Conservation (phyloP, 2,113 vertebrate genomes). For the Coryphaenoides rupestris region DNA sequence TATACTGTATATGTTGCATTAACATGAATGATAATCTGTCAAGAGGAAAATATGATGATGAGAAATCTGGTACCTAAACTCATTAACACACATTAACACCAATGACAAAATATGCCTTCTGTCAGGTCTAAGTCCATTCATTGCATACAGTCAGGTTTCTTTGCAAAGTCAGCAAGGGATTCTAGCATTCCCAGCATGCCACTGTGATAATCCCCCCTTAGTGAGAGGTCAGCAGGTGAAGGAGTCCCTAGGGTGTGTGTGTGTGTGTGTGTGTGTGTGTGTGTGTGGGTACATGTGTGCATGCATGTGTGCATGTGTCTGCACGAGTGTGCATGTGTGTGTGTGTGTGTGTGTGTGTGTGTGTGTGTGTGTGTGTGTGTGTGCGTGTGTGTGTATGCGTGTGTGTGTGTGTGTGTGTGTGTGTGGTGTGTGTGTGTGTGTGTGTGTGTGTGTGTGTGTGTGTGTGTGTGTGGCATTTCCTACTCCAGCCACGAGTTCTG, state of each 20-base stretch:
- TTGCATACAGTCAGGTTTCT: constrained; percentile 15
- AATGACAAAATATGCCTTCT: neutral
- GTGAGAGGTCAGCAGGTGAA: constrained; percentile 48
- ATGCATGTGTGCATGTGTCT: neutral
- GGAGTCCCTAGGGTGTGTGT: constrained; percentile 24
- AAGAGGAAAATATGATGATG: too few species aligned
- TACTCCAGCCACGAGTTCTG: constrained; percentile 28
- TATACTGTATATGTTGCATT: too few species aligned
- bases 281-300: constrained; percentile 18
- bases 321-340: too few species aligned
- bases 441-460: neutral
- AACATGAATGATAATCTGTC: too few species aligned
- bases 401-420: neutral
- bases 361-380: too few species aligned
- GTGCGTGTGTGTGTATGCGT: too few species aligned
- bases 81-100: too few species aligned
- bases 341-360: too few species aligned
- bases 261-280: constrained; percentile 22
- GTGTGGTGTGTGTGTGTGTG: too few species aligned
- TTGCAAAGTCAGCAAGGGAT: constrained; percentile 40
- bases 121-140: constrained; percentile 11
- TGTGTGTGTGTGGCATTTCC: constrained; percentile 27
- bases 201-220: constrained; percentile 45
- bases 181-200: constrained; percentile 40
- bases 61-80: too few species aligned